Percentiles rank a stretch among this genome's conserved stretches.
Conservation (phyloP, 2,113 vertebrate genomes). For the Marmota monax region DNA sequence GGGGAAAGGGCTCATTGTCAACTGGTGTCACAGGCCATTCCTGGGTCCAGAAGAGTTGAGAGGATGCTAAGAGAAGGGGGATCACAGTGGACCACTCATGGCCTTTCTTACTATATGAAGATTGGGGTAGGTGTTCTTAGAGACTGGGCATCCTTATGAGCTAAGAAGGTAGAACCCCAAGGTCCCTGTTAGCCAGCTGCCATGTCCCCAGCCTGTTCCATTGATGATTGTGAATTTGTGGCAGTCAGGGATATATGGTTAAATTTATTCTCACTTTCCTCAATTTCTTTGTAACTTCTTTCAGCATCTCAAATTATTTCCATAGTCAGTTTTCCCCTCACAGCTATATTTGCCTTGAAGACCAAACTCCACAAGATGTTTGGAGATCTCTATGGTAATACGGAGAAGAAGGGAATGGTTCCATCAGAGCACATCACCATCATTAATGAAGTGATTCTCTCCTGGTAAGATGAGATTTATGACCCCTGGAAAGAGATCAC, state of each 20-base stretch:
- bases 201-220: accelerated
- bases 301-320: neutral
- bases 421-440: neutral
- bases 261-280: neutral
- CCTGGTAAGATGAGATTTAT: accelerated
- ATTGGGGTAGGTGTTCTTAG: neutral
- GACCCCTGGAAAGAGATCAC: conserved; percentile 71
- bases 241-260: too few relatives aligned
- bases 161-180: neutral
- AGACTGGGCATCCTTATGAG: neutral
- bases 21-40: too few relatives aligned
- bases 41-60: neutral
- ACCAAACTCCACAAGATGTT: neutral
- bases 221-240: accelerated
- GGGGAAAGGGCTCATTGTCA: neutral
- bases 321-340: neutral
- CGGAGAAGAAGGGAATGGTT: neutral
- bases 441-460: conserved; percentile 63
- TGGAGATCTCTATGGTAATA: neutral
- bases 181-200: neutral
- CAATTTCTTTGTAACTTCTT: neutral
- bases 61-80: neutral
- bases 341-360: neutral
- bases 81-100: accelerated
- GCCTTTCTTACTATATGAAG: neutral